A percentile compares a stretch with the other conserved stretches of the same genome.
phyloP scores from a whole-genome alignment of 2,888 invertebrate genomes.

The Xylota segnis region DNA sequence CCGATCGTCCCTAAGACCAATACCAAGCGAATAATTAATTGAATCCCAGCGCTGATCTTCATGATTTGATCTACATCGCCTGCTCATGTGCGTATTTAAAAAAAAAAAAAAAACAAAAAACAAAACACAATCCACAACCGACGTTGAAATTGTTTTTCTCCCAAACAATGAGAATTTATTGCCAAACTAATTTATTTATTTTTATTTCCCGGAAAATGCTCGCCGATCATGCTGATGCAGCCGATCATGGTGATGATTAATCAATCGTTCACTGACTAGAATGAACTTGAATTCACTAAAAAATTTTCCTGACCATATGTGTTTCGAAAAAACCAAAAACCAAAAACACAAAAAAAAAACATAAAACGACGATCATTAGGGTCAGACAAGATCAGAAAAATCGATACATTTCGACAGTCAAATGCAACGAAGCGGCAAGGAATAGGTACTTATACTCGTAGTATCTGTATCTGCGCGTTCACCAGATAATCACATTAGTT shows the following conservation, averaged over 20 bases:
- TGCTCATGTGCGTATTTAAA: neutral
- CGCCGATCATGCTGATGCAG: constrained; percentile 9
- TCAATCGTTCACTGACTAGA: neutral
- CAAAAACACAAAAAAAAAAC: constrained; percentile 15
- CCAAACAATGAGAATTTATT: constrained; percentile 35
- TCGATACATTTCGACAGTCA: constrained; percentile 15
- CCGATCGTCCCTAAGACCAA: constrained; percentile 40
- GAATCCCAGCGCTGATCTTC: constrained; percentile 56
- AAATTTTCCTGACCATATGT: constrained; percentile 45
- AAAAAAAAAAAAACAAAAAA: neutral
- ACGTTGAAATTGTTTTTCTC: constrained; percentile 5
- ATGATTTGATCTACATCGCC: constrained; percentile 55
- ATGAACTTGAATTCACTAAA: neutral
- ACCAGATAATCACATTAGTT: constrained; percentile 46
- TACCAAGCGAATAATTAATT: constrained; percentile 43
- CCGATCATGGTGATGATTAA: neutral
- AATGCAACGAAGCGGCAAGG: constrained; percentile 56
- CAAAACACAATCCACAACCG: constrained; percentile 10
- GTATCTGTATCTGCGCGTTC: too few relatives aligned
- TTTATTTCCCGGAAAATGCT: constrained; percentile 8
- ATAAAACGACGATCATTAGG: neutral
- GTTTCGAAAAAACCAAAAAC: constrained; percentile 36
- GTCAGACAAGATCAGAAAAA: constrained; percentile 18
- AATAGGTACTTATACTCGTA: constrained; percentile 2
- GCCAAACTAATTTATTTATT: constrained; percentile 36